Evolutionary conservation across 2,888 invertebrate genomes (phyloP).

Genomic region (Chaitophorus viminalis): DNA sequence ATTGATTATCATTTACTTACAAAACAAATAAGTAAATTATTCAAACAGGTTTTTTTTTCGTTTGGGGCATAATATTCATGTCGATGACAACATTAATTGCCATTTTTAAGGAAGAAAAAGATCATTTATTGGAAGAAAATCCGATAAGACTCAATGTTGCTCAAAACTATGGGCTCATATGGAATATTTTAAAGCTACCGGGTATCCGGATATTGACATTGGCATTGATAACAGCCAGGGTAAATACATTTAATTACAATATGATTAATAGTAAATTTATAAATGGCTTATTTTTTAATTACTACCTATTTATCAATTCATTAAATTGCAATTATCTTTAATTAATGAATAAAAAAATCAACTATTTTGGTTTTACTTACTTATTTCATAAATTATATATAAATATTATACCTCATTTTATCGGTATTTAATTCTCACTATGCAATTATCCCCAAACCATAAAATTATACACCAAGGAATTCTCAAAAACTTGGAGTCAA

Average conservation of each 20-base stretch:
- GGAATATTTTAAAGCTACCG: constrained; percentile 84
- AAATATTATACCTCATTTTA: neutral
- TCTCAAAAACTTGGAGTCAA: neutral
- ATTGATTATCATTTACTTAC: neutral
- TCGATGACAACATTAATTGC: constrained; percentile 80
- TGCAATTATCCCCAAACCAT: too few relatives aligned
- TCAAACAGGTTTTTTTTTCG: constrained; percentile 82
- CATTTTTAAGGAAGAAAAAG: constrained; percentile 68
- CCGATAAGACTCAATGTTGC: constrained; percentile 65
- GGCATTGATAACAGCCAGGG: constrained; percentile 81
- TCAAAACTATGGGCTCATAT: constrained; percentile 84
- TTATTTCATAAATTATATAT: neutral
- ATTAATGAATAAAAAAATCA: neutral
- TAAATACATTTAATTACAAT: constrained; percentile 18
- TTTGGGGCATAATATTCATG: constrained; percentile 95
- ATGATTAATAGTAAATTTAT: neutral
- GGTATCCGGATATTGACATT: constrained; percentile 81
- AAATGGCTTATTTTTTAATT: too few relatives aligned
- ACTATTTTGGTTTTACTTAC: neutral
- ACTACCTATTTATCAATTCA: neutral
- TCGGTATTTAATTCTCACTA: neutral
- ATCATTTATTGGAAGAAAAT: constrained; percentile 77
- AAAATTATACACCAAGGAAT: neutral
- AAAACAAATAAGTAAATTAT: constrained; percentile 46
- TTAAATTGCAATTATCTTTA: neutral